phyloP scores from a whole-genome alignment of 2,888 invertebrate genomes.

The Philaethria dido region DNA sequence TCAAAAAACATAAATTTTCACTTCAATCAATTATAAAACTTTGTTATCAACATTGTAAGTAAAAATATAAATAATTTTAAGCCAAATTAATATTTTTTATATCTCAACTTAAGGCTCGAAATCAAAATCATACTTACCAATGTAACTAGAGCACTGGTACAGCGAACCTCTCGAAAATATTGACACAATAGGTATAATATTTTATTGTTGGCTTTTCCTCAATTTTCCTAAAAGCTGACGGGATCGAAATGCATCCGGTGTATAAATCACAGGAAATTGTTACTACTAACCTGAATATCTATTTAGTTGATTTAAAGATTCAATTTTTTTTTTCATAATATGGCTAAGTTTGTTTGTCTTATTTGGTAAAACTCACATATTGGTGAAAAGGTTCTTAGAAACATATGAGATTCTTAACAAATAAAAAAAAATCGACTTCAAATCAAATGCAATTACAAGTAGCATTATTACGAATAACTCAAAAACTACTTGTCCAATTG shows the following conservation, averaged over 20 bases:
- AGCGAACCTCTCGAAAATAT: slow-evolving; percentile 18
- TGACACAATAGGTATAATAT: slow-evolving; percentile 21
- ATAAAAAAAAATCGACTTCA: no score
- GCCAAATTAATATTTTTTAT: slow-evolving; percentile 4
- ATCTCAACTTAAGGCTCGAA: neutral
- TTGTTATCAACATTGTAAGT: no score
- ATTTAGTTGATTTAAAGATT: slow-evolving; percentile 1
- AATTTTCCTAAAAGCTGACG: slow-evolving; percentile 25
- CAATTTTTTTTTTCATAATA: neutral
- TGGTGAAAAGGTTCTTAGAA: no score
- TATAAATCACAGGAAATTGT: slow-evolving; percentile 18
- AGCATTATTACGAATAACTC: no score
- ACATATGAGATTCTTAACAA: no score
- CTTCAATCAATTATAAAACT: no score
- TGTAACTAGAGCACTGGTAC: slow-evolving; percentile 17
- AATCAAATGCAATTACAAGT: no score
- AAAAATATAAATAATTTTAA: neutral
- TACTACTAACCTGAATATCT: slow-evolving; percentile 16
- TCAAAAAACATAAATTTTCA: no score
- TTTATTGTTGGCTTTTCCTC: slow-evolving; percentile 24
- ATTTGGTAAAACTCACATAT: neutral
- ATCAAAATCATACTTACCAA: slow-evolving; percentile 15
- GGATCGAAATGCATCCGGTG: slow-evolving; percentile 21
- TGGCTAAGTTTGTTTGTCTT: neutral
- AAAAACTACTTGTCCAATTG: no score